Evolutionary conservation across 2,113 vertebrate species (phyloP), one percentile per base, ranked within the genome.

Genomic region (Larimichthys crocea): DNA sequence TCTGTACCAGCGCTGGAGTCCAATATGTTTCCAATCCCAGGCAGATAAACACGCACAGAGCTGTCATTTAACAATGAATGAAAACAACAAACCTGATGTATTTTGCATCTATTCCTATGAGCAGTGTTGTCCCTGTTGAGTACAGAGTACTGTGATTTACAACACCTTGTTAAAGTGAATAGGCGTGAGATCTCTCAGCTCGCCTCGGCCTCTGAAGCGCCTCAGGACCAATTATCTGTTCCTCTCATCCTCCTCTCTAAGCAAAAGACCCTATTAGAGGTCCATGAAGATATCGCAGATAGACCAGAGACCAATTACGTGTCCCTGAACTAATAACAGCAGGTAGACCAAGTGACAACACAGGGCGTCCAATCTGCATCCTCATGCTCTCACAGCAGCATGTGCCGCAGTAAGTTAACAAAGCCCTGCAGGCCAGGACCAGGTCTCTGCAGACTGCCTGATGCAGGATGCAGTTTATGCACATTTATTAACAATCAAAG

Each of bases 231-330:
- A 93, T 94, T 92, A 92, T 72, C 75, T 89, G 63, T 46, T 82
- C 78, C 68, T 78, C 79, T 90, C 87, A 60, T 87, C 59, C 31
- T 74, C 80, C 76, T 74, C 63, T 78, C 76, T 20, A 64, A 87
- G 84, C 80, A 87, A 86, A 89, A 79, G 79, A 63, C 61, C 74
- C 82, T 72, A 86, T 90, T 86, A 91, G 62, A 88, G 62, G 72
- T 87, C 90, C 74, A 82, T 89, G 86, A 92, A 92, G 86, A 85
- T 84, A 85, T 87, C 86, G 81, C 89, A 82, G 84, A 84, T 80
- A 90, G 92, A 89, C 84, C 81, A 64, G 92, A 92, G 93, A 93
- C 91, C 93, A 94, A 93, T 94, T 93, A 92, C 75, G 65, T 35
- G 68, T 87, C 86, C 87, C 90, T 80, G 74, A 92, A 89, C 90